These are phyloP conservation scores for Pectinophora gossypiella DNA, from an alignment of 1,140 invertebrate genomes.

Conservation along the genomic window DNA sequence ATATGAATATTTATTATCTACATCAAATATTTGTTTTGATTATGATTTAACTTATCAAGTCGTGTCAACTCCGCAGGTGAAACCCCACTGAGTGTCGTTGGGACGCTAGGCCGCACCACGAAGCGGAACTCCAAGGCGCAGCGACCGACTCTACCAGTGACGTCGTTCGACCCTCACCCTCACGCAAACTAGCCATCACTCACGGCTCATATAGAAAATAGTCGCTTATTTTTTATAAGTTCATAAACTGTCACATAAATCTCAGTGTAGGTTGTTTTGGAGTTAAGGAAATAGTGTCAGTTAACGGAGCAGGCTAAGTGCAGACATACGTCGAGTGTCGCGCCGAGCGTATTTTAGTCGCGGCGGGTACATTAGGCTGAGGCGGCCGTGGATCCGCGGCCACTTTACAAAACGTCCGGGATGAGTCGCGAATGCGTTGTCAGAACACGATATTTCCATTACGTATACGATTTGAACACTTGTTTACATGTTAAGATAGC, in stretches of 20 bases:
- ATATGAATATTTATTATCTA: too few relatives aligned
- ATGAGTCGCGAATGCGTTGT: slow-evolving; percentile 71
- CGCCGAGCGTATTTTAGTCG: slow-evolving; percentile 40
- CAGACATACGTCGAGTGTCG: slow-evolving; percentile 43
- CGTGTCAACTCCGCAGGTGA: slow-evolving; percentile 59
- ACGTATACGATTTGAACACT: slow-evolving; percentile 73
- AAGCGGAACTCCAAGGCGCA: slow-evolving; percentile 14
- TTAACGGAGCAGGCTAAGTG: slow-evolving; percentile 40
- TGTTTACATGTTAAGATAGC: slow-evolving; percentile 71
- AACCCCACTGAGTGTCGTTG: slow-evolving; percentile 59
- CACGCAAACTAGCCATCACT: slow-evolving; percentile 24
- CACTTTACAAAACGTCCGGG: slow-evolving; percentile 73
- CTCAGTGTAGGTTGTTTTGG: neutral
- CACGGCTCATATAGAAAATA: slow-evolving; percentile 18
- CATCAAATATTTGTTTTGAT: too few relatives aligned
- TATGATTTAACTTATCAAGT: too few relatives aligned
- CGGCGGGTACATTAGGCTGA: slow-evolving; percentile 48
- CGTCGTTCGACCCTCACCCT: slow-evolving; percentile 16
- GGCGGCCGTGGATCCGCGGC: slow-evolving; percentile 51
- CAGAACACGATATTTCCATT: slow-evolving; percentile 75
- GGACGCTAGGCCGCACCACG: slow-evolving; percentile 20
- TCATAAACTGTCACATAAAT: neutral
- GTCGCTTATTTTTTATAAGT: slow-evolving; percentile 26
- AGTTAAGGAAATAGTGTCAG: neutral
- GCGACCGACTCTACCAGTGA: slow-evolving; percentile 22